Percentiles rank a stretch among this genome's conserved stretches.
phyloP scores from a whole-genome alignment of 37 sponge, comb jelly and placozoan genomes.

The Tethya wilhelma region DNA sequence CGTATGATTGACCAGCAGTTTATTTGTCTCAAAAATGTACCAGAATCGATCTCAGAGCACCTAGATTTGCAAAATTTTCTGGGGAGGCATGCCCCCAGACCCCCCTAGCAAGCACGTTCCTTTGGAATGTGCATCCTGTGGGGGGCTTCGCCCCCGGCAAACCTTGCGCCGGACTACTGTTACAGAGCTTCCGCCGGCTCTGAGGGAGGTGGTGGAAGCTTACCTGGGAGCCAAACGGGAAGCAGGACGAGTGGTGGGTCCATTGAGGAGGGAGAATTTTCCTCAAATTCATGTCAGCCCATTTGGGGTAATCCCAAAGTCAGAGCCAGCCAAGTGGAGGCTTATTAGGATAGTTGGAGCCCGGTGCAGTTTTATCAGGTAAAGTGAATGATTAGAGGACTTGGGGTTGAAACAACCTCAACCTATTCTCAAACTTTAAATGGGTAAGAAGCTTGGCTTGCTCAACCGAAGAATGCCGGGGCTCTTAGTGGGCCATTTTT shows the following conservation, averaged over 20 bases:
- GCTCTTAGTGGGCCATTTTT: constrained; percentile 88
- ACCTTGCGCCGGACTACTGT: too few relatives aligned
- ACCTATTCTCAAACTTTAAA: constrained; percentile 93
- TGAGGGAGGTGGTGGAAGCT: constrained; percentile 5
- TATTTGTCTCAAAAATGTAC: too few relatives aligned
- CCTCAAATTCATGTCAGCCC: not conserved
- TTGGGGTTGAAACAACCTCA: constrained; percentile 67
- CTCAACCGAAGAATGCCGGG: constrained; percentile 68
- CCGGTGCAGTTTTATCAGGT: constrained; percentile 80
- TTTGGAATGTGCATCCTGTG: too few relatives aligned
- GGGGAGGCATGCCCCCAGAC: too few relatives aligned
- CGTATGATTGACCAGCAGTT: too few relatives aligned
- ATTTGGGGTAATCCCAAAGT: too few relatives aligned
- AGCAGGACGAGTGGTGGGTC: not conserved
- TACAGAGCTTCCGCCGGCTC: too few relatives aligned
- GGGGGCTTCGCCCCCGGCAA: too few relatives aligned
- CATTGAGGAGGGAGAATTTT: not conserved
- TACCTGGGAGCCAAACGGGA: not conserved
- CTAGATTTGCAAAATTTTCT: too few relatives aligned
- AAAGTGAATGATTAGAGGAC: constrained; percentile 89
- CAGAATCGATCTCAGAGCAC: too few relatives aligned
- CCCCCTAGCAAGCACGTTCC: too few relatives aligned
- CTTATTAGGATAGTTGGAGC: constrained; percentile 74
- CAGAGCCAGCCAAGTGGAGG: constrained; percentile 6
- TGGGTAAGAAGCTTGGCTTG: constrained; percentile 73